Evolutionary conservation across 2,797 vertebrate species (phyloP).

Genomic region (Fringilla coelebs): DNA sequence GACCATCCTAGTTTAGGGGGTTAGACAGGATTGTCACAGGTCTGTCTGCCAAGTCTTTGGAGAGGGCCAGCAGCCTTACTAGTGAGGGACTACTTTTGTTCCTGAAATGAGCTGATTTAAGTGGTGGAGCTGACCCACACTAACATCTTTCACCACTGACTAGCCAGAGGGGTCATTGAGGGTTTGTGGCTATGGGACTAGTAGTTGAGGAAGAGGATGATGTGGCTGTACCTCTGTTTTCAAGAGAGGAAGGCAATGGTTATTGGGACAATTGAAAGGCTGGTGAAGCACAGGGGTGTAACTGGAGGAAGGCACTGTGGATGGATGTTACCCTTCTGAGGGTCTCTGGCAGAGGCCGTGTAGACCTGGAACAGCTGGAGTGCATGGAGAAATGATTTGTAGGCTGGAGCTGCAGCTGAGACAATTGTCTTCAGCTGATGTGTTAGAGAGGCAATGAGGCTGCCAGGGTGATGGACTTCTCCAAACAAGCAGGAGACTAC

Average conservation of each 20-base stretch:
- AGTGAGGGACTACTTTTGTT: background rate
- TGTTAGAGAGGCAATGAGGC: background rate
- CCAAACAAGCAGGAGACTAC: background rate
- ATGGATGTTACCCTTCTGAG: background rate
- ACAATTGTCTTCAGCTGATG: background rate
- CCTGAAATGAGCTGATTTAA: background rate
- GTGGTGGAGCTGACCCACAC: background rate
- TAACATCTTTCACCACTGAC: fast-evolving
- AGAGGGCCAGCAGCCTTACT: background rate
- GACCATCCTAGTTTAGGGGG: background rate
- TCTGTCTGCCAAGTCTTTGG: background rate
- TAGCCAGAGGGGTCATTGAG: background rate
- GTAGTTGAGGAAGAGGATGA: background rate
- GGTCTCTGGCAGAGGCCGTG: background rate
- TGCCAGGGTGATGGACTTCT: background rate
- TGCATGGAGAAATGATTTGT: background rate
- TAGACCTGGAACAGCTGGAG: background rate
- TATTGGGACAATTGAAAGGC: background rate
- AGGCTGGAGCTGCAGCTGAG: background rate
- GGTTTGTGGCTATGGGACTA: background rate
- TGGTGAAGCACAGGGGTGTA: background rate
- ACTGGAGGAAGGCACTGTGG: background rate
- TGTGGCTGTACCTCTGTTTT: background rate
- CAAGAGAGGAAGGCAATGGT: background rate
- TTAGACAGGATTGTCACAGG: background rate